Evolutionary conservation across 2,113 vertebrate genomes (phyloP).

Genomic region (Sorex araneus): DNA sequence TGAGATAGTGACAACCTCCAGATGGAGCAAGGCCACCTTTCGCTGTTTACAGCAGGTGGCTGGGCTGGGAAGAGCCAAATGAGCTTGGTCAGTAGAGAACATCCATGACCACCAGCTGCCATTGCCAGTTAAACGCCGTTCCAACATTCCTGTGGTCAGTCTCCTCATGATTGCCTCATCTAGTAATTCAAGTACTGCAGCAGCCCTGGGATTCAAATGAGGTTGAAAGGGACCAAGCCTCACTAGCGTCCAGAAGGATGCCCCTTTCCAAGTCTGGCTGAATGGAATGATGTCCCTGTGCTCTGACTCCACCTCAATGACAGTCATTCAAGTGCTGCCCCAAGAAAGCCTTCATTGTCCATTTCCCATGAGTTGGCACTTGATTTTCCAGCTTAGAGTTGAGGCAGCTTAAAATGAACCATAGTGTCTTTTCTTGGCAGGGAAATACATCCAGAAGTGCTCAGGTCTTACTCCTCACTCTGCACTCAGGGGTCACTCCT

Average conservation of each 20-base stretch:
- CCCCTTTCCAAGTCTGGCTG: background rate
- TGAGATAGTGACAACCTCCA: slow-evolving; percentile 3
- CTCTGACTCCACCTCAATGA: slow-evolving; percentile 25
- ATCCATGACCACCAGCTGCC: slow-evolving; percentile 19
- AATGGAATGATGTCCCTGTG: background rate
- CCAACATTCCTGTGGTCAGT: slow-evolving; percentile 5
- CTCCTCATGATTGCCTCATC: slow-evolving; percentile 54
- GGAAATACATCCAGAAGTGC: no score
- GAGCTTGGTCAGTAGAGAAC: background rate
- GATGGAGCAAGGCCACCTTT: background rate
- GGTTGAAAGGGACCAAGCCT: slow-evolving; percentile 14
- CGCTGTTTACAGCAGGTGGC: slow-evolving; percentile 64
- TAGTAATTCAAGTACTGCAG: slow-evolving; percentile 49
- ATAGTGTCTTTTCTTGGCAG: background rate
- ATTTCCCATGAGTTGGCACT: background rate
- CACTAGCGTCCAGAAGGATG: background rate
- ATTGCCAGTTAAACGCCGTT: background rate
- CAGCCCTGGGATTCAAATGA: slow-evolving; percentile 47
- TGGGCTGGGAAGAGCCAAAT: slow-evolving; percentile 27
- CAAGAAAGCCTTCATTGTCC: background rate
- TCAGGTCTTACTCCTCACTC: no score
- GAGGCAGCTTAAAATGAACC: slow-evolving; percentile 37
- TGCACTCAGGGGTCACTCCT: no score
- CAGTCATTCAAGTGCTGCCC: background rate
- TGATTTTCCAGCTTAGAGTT: slow-evolving; percentile 15